phyloP scores from a whole-genome alignment of 2,113 vertebrate species.

The Gadus chalcogrammus region DNA sequence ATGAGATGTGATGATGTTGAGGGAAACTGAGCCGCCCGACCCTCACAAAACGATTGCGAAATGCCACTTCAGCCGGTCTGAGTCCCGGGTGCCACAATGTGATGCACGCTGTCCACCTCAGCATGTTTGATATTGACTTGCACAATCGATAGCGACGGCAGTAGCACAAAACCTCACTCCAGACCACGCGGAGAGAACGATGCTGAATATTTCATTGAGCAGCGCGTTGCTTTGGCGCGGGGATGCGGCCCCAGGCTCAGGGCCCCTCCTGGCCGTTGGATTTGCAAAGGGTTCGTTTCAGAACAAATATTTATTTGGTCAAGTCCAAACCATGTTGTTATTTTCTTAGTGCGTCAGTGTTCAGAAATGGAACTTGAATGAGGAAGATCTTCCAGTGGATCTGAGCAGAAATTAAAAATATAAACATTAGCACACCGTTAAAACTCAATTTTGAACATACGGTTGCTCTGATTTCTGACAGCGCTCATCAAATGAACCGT shows the following conservation, averaged over 20 bases:
- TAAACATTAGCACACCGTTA: too few relatives aligned
- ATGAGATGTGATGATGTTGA: too few relatives aligned
- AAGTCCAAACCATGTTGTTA: background rate
- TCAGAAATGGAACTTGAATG: too few relatives aligned
- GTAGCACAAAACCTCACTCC: background rate
- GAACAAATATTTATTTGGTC: slow-evolving; percentile 7
- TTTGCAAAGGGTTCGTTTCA: slow-evolving; percentile 12
- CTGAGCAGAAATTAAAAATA: too few relatives aligned
- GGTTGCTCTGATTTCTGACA: too few relatives aligned
- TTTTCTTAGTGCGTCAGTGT: too few relatives aligned
- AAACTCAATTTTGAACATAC: too few relatives aligned
- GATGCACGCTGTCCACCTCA: background rate
- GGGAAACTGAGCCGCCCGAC: too few relatives aligned
- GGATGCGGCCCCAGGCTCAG: slow-evolving; percentile 1
- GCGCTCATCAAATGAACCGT: too few relatives aligned
- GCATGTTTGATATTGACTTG: background rate
- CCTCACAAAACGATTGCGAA: background rate
- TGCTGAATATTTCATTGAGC: slow-evolving; percentile 29
- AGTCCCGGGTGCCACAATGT: too few relatives aligned
- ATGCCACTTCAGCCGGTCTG: slow-evolving; percentile 3
- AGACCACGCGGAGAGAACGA: background rate
- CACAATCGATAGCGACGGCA: background rate
- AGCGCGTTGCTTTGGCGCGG: slow-evolving; percentile 1
- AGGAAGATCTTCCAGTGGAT: too few relatives aligned
- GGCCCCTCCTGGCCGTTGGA: slow-evolving; percentile 6